These are phyloP conservation scores for Syngnathus typhle DNA, from an alignment of 2,113 vertebrate species.

Conservation along the genomic window DNA sequence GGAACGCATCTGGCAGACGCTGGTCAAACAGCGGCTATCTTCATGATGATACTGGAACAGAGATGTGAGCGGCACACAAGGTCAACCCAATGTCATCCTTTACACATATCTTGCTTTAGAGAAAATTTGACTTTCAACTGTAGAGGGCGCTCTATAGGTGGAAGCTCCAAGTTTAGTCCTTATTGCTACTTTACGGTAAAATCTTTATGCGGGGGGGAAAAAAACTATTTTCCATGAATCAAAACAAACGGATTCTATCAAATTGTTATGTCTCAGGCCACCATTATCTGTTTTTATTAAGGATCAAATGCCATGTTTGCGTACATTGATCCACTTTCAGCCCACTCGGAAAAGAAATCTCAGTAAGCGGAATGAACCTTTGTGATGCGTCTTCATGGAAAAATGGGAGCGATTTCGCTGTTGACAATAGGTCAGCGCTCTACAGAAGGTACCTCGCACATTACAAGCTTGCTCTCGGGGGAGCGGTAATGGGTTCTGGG, in stretches of 20 bases:
- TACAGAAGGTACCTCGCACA: slow-evolving; percentile 71
- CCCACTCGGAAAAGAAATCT: neutral
- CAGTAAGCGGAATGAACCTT: slow-evolving; percentile 1
- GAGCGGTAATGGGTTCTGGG: slow-evolving; percentile 75
- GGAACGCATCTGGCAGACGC: slow-evolving; percentile 58
- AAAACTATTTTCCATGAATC: neutral
- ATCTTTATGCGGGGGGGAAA: neutral
- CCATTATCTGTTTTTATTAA: too few relatives aligned
- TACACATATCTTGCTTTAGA: neutral
- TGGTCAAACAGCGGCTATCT: slow-evolving; percentile 67
- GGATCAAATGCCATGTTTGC: neutral
- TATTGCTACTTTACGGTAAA: neutral
- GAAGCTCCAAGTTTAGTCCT: neutral
- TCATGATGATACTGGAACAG: slow-evolving; percentile 54
- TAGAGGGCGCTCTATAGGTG: neutral
- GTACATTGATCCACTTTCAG: slow-evolving; percentile 17
- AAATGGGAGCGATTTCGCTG: slow-evolving; percentile 64
- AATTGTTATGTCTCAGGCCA: neutral
- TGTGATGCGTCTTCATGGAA: slow-evolving; percentile 50
- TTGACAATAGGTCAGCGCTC: slow-evolving; percentile 72
- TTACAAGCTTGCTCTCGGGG: slow-evolving; percentile 70
- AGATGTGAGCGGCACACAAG: slow-evolving; percentile 64
- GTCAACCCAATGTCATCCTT: slow-evolving; percentile 46
- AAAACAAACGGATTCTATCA: too few relatives aligned
- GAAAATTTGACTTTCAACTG: neutral